A percentile compares a stretch with the other conserved stretches of the same genome.
phyloP scores from a whole-genome alignment of 2,113 vertebrate species.

The Rhynchopsitta pachyrhyncha region DNA sequence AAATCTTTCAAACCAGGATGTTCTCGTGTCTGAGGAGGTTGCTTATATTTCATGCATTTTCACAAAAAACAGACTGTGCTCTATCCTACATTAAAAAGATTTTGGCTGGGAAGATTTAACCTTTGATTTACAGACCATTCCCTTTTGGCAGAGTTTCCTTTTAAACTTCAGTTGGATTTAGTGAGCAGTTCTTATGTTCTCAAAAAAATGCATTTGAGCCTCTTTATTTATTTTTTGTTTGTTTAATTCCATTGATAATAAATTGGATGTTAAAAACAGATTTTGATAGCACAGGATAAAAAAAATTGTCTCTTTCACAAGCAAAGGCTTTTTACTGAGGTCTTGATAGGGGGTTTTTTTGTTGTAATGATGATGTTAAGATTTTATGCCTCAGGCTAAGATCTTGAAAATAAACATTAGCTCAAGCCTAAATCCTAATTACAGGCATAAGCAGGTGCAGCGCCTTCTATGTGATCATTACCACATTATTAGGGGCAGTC shows the following conservation, averaged over 20 bases:
- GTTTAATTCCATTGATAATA: neutral
- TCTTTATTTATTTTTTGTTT: no score
- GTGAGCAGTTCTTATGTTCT: neutral
- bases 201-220: neutral
- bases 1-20: neutral
- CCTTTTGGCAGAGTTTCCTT: neutral
- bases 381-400: neutral
- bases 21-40: neutral
- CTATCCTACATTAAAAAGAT: neutral
- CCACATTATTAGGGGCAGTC: neutral
- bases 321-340: neutral
- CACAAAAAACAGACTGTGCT: neutral
- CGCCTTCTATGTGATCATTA: neutral
- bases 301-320: neutral
- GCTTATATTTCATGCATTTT: neutral
- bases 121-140: neutral
- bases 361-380: accelerated
- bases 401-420: neutral
- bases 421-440: neutral
- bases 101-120: neutral
- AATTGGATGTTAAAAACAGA: neutral
- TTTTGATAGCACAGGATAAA: neutral
- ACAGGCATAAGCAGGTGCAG: neutral
- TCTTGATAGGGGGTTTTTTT: neutral
- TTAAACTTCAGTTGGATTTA: neutral